Conservation (phyloP, 1,140 invertebrate species). For the Coelopa frigida region DNA sequence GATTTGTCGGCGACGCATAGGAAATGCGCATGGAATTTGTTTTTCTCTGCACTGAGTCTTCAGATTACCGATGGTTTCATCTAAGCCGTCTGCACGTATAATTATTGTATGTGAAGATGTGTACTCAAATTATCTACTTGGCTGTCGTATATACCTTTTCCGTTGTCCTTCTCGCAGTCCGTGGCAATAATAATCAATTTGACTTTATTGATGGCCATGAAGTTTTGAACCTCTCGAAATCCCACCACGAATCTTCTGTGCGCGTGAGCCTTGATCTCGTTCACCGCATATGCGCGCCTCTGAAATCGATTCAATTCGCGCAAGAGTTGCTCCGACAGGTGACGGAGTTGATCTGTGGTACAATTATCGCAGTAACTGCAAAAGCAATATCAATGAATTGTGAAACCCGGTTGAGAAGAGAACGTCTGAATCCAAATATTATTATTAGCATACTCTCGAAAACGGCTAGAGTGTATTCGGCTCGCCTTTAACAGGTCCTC, state of each 20-base stretch:
- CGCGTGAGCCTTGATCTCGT: constrained; percentile 52
- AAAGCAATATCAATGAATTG: background rate
- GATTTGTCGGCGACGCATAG: constrained; percentile 26
- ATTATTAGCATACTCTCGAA: constrained; percentile 24
- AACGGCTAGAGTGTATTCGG: constrained; percentile 33
- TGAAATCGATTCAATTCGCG: constrained; percentile 54
- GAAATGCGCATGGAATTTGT: constrained; percentile 30
- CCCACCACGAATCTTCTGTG: constrained; percentile 54
- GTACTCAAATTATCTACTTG: background rate
- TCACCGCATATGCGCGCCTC: constrained; percentile 52
- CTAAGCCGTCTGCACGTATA: constrained; percentile 23
- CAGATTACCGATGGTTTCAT: constrained; percentile 24
- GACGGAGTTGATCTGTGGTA: constrained; percentile 20
- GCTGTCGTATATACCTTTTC: constrained; percentile 14
- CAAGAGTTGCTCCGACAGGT: constrained; percentile 40
- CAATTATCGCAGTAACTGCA: constrained; percentile 40
- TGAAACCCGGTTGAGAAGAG: background rate
- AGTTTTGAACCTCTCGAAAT: constrained; percentile 52
- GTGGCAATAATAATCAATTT: constrained; percentile 56
- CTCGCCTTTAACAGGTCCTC: background rate
- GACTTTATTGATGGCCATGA: constrained; percentile 51
- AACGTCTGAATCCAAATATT: background rate
- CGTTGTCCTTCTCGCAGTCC: constrained; percentile 39
- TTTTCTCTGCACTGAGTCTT: constrained; percentile 28
- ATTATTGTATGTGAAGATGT: background rate